Evolutionary conservation across 1,140 invertebrate species (phyloP).

Genomic region (Goniozus legneri): DNA sequence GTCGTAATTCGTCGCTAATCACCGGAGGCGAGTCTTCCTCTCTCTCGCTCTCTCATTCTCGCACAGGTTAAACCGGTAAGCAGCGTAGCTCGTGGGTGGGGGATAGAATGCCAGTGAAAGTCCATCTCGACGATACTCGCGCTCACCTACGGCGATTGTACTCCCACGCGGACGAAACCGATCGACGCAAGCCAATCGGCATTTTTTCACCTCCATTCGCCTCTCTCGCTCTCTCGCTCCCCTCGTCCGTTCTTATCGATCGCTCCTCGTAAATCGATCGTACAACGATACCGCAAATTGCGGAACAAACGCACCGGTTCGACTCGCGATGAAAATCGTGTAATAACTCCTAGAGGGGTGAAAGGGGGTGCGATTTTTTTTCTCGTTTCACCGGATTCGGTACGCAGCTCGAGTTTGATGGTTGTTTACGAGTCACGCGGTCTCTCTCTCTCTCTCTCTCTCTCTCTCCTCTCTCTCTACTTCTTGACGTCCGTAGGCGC

Average conservation of each 20-base stretch:
- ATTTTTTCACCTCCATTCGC: background rate
- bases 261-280: background rate
- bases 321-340: too few species aligned
- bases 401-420: slow-evolving; percentile 11
- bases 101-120: slow-evolving; percentile 33
- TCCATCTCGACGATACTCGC: slow-evolving; percentile 25
- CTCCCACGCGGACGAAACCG: slow-evolving; percentile 26
- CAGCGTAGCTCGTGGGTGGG: slow-evolving; percentile 23
- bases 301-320: slow-evolving; percentile 4
- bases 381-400: slow-evolving; percentile 10
- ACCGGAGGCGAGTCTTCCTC: too few species aligned
- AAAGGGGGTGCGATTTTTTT: too few species aligned
- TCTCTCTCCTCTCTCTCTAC: too few species aligned
- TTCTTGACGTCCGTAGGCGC: too few species aligned
- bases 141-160: slow-evolving; percentile 26
- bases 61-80: background rate
- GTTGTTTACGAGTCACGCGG: too few species aligned
- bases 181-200: too few species aligned
- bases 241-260: background rate
- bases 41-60: background rate
- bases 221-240: slow-evolving; percentile 1
- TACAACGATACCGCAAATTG: background rate
- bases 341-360: too few species aligned
- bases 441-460: too few species aligned
- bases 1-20: slow-evolving; percentile 32